These are phyloP conservation scores for Eurytoma adleriae DNA, from an alignment of 2,888 invertebrate species.

Conservation along the genomic window DNA sequence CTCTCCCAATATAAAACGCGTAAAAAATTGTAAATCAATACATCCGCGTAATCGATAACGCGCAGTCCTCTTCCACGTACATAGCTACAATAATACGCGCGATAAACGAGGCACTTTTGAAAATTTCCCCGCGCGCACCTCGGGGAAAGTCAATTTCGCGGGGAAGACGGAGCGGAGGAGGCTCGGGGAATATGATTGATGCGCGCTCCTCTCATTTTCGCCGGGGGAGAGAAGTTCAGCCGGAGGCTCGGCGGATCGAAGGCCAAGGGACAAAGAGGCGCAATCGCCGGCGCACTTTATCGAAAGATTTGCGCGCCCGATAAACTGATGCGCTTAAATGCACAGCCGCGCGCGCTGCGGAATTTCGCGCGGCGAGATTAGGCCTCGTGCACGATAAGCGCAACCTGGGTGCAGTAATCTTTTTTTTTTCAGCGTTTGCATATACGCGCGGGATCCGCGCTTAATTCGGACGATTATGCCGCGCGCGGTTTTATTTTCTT, in stretches of 20 bases:
- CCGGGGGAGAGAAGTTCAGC: conserved; percentile 3
- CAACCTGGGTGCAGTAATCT: no score
- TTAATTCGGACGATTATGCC: no score
- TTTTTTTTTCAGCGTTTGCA: not conserved
- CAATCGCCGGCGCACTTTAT: conserved; percentile 33
- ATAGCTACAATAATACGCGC: no score
- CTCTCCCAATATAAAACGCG: no score
- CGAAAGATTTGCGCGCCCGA: conserved; percentile 43
- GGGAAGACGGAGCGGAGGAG: conserved; percentile 66
- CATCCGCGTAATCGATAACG: no score
- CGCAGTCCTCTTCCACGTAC: no score
- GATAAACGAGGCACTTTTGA: conserved; percentile 60
- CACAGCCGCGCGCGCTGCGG: not conserved
- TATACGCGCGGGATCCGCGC: no score
- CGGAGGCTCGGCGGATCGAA: no score
- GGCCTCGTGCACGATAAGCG: conserved; percentile 50
- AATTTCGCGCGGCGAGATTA: conserved; percentile 45
- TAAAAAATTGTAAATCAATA: no score
- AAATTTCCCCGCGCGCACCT: conserved; percentile 60
- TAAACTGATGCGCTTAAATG: conserved; percentile 34
- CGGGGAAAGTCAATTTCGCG: conserved; percentile 67
- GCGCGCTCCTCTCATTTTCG: conserved; percentile 59
- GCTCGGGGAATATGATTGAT: conserved; percentile 73
- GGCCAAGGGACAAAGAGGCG: conserved; percentile 37
- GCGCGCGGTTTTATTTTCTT: no score